These are phyloP conservation scores for Pomacea canaliculata DNA, from an alignment of 2,888 invertebrate genomes.

Conservation along the genomic window DNA sequence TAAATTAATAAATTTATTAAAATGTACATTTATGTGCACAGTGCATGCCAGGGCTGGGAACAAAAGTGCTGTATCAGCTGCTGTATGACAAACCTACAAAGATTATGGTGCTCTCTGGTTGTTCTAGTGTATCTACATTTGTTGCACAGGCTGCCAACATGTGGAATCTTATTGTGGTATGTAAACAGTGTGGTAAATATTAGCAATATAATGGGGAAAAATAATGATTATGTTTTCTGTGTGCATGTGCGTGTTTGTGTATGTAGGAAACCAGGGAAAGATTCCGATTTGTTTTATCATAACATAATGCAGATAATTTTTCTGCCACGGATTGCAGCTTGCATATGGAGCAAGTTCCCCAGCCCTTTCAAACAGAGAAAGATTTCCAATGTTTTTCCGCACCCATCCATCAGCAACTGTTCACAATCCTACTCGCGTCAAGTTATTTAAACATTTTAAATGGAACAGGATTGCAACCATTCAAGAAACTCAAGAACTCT, in stretches of 20 bases:
- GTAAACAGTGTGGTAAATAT: conserved; percentile 66
- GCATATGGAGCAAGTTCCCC: conserved; percentile 99
- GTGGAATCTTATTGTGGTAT: conserved; percentile 99
- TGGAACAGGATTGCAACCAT: conserved; percentile 98
- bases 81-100: conserved; percentile 89
- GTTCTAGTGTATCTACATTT: conserved; percentile 98
- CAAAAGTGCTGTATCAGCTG: conserved; percentile 98
- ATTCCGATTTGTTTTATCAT: no score
- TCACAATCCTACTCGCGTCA: conserved; percentile 97
- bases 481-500: conserved; percentile 98
- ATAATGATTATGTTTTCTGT: no score
- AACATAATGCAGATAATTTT: no score
- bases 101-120: conserved; percentile 79
- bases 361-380: conserved; percentile 93
- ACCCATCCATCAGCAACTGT: conserved; percentile 99
- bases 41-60: conserved; percentile 98
- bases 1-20: neutral
- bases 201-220: no score
- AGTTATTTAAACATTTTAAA: conserved; percentile 94
- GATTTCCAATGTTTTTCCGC: conserved; percentile 97
- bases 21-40: conserved; percentile 71
- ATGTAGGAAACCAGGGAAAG: no score
- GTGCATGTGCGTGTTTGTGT: no score
- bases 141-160: conserved; percentile 99
- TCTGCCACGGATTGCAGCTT: conserved; percentile 75